Evolutionary conservation across 2,888 invertebrate species (phyloP).

Genomic region (Strigamia crassipes): DNA sequence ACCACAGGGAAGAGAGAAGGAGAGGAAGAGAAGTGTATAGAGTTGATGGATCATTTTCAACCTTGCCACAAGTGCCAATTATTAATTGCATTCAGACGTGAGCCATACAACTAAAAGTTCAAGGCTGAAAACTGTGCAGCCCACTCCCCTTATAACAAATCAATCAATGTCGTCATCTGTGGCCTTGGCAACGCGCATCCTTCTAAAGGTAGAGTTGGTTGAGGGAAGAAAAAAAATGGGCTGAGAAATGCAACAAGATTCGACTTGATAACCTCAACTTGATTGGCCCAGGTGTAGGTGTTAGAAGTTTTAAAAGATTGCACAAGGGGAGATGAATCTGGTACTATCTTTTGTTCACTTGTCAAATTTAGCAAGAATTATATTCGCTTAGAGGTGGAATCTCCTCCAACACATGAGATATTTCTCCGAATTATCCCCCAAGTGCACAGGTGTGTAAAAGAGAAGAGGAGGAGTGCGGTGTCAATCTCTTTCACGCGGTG

Average conservation of each 20-base stretch:
- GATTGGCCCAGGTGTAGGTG: conserved; percentile 11
- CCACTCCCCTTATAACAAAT: conserved; percentile 21
- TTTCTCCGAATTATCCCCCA: not conserved
- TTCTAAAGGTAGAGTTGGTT: not conserved
- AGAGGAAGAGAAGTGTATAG: conserved; percentile 10
- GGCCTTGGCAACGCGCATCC: conserved; percentile 21
- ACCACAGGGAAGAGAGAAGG: conserved; percentile 6
- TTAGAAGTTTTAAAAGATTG: conserved; percentile 1
- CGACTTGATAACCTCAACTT: conserved; percentile 2
- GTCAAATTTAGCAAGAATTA: conserved; percentile 16
- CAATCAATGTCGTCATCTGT: conserved; percentile 11
- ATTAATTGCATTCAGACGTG: conserved; percentile 21
- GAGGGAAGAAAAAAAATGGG: not conserved
- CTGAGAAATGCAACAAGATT: conserved; percentile 5
- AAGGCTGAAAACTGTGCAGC: conserved; percentile 13
- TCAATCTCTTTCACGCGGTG: conserved; percentile 21
- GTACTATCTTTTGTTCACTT: conserved; percentile 1
- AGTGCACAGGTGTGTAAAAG: not conserved
- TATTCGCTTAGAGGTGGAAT: not conserved
- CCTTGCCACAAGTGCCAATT: conserved; percentile 21
- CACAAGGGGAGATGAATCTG: conserved; percentile 16
- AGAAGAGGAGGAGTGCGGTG: conserved; percentile 21
- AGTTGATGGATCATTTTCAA: conserved; percentile 21
- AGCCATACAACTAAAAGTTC: conserved; percentile 2
- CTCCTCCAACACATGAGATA: conserved; percentile 1